Percentiles rank a stretch among this genome's conserved stretches.
phyloP scores from a whole-genome alignment of 2,888 invertebrate species.

The Drosophila atripex region DNA sequence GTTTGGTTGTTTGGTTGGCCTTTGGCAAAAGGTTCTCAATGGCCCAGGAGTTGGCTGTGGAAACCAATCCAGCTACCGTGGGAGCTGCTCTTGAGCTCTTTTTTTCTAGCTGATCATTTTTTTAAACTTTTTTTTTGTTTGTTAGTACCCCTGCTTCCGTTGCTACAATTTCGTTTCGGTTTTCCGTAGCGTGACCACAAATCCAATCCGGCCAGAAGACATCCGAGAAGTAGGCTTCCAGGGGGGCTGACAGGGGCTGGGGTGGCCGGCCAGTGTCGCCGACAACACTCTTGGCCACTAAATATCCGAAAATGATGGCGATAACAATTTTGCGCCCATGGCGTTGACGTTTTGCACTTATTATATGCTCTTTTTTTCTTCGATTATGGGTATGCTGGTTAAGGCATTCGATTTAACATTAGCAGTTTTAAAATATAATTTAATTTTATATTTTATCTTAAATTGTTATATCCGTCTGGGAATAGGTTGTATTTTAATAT shows the following conservation, averaged over 20 bases:
- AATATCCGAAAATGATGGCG: constrained; percentile 81
- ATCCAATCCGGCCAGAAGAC: constrained; percentile 28
- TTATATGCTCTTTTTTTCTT: constrained; percentile 51
- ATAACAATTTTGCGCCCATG: constrained; percentile 75
- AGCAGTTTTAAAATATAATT: no score
- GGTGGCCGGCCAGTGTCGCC: constrained; percentile 50
- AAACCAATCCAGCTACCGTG: constrained; percentile 64
- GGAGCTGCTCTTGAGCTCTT: constrained; percentile 60
- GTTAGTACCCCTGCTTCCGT: constrained; percentile 56
- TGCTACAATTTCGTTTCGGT: constrained; percentile 68
- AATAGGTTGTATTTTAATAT: no score
- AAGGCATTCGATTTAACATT: neutral
- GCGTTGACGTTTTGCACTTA: constrained; percentile 78
- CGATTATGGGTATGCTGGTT: constrained; percentile 3
- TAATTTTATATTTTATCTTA: neutral
- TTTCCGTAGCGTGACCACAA: constrained; percentile 77
- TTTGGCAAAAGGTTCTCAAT: constrained; percentile 65
- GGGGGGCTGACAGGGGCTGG: constrained; percentile 9
- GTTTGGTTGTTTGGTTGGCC: constrained; percentile 76
- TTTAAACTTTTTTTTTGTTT: constrained; percentile 6
- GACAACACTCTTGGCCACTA: constrained; percentile 76
- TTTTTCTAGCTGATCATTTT: constrained; percentile 30
- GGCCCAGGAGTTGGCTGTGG: constrained; percentile 53
- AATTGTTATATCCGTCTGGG: no score
- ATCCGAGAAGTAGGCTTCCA: neutral